Evolutionary conservation across 2,113 vertebrate genomes (phyloP), one percentile per base, ranked within the genome.

Genomic region (Hystrix cristata): DNA sequence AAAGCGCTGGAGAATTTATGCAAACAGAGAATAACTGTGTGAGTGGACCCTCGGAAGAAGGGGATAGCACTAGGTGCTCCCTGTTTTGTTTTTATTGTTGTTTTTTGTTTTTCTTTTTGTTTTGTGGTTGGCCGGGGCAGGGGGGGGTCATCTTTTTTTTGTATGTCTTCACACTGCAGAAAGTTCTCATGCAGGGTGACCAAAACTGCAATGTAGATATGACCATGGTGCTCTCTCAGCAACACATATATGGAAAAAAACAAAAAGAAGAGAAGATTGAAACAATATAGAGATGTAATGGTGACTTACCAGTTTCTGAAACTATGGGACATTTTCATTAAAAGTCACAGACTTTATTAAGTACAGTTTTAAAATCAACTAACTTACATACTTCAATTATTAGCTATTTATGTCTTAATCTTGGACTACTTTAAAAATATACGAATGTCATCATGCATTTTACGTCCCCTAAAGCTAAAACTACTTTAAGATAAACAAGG

Each of bases 401-500:
- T 87, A 34, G 48, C 60, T 46, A 80, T 60, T 93, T 93, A 59
- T 7, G 1, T 43, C 7, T 95, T 91, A 87, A 85, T 46, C 65
- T 38, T 85, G 25, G 31, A 71, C 71, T 87, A 65, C 3, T 92
- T 82, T 91, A 92, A 90, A 87, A 31, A 59, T 55, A 64, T 53
- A 67, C 79, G 7, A 91, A 51, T 90, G 53, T 76, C 3, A 86
- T 51, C 51, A 62, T 82, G 64, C 88, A 84, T 96, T 76, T 60
- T 72, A 71, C 48, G 87, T 93, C 7, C 27, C 76, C 15, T 91
- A 96, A 87, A 91, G 23, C 4, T 81, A 82, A 96, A 96, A 85
- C 12, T 48, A 95, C 72, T 57, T 95, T 53, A 64, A 94, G 59
- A 92, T 85, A 96, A 95, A 69, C 27, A 93, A 93, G 48, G 51